Evolutionary conservation across 2,888 invertebrate species (phyloP).

Genomic region (Melanostoma scalare): DNA sequence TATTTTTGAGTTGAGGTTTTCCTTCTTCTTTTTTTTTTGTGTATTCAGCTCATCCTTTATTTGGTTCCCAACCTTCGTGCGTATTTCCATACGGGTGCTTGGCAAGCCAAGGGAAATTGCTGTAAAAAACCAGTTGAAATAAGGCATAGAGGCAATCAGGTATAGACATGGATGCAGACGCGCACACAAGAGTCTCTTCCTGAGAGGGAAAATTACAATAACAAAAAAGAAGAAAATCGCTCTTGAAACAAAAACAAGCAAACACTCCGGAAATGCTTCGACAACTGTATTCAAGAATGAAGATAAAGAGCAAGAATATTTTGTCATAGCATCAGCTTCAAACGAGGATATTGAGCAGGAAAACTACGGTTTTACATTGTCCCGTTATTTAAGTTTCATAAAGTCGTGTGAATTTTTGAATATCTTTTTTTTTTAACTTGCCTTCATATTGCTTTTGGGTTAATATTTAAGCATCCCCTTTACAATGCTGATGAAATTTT

Average conservation of each 20-base stretch:
- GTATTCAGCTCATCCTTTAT: constrained; percentile 16
- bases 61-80: constrained; percentile 27
- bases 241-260: constrained; percentile 10
- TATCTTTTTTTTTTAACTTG: constrained; percentile 2
- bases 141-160: constrained; percentile 41
- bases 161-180: constrained; percentile 40
- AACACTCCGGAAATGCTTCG: constrained; percentile 39
- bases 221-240: not conserved
- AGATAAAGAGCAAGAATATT: constrained; percentile 17
- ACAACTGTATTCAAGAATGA: constrained; percentile 26
- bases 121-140: constrained; percentile 65
- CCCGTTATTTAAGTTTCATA: constrained; percentile 56
- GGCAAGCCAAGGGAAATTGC: constrained; percentile 54
- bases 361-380: constrained; percentile 19
- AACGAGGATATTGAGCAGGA: constrained; percentile 20
- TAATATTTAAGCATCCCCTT: constrained; percentile 21
- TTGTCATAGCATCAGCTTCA: not conserved
- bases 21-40: constrained; percentile 27
- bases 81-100: constrained; percentile 56
- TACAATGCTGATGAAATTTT: constrained; percentile 38
- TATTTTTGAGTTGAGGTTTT: not conserved
- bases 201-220: constrained; percentile 17
- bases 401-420: constrained; percentile 43
- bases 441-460: not conserved
- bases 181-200: constrained; percentile 10